phyloP scores from a whole-genome alignment of 2,888 invertebrate species.

The Polietes domitor region DNA sequence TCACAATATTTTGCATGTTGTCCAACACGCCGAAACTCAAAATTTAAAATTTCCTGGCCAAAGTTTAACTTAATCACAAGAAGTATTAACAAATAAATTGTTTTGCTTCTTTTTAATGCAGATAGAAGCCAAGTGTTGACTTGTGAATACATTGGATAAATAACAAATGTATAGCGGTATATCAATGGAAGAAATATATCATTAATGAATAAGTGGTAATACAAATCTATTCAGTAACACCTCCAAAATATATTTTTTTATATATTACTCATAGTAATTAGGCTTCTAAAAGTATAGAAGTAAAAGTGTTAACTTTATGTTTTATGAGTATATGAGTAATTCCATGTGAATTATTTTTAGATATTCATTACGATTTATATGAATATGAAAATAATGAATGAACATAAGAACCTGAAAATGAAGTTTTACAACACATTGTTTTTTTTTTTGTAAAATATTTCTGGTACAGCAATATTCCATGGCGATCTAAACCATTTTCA shows the following conservation, averaged over 20 bases:
- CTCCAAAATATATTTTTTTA: constrained; percentile 40
- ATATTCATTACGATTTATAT: too few species aligned
- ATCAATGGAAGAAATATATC: neutral
- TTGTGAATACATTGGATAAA: neutral
- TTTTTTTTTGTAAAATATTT: too few species aligned
- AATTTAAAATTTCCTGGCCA: constrained; percentile 72
- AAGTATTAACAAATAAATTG: neutral
- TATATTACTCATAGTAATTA: too few species aligned
- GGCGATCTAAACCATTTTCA: too few species aligned
- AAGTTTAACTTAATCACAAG: neutral
- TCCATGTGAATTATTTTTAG: too few species aligned
- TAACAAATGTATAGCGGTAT: neutral
- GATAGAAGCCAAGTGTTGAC: constrained; percentile 24
- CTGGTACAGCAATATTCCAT: too few species aligned
- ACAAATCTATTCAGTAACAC: constrained; percentile 49
- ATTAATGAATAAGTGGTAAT: constrained; percentile 25
- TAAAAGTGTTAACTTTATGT: too few species aligned
- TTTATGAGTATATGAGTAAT: too few species aligned
- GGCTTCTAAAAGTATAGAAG: neutral
- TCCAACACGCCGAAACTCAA: constrained; percentile 73
- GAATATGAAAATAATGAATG: too few species aligned
- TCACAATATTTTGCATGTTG: constrained; percentile 51
- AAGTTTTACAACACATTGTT: too few species aligned
- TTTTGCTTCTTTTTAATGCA: constrained; percentile 19
- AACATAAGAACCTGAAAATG: too few species aligned